A percentile compares a stretch with the other conserved stretches of the same genome.
phyloP scores from a whole-genome alignment of 1,140 invertebrate genomes.

The Probaryconus sp. region DNA sequence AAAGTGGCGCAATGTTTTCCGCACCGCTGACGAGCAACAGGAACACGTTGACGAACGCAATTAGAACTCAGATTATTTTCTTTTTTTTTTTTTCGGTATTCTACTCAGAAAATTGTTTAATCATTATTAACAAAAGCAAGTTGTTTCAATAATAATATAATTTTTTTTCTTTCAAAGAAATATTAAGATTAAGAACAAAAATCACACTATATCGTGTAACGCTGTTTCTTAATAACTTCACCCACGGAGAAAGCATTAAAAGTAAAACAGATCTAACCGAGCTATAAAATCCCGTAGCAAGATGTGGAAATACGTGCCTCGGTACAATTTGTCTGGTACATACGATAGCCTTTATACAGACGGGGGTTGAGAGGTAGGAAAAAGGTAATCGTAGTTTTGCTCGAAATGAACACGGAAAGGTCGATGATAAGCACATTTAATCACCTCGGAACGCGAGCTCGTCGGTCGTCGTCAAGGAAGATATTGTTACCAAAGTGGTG shows the following conservation, averaged over 20 bases:
- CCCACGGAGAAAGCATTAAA: too few species aligned
- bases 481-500: conserved; percentile 37
- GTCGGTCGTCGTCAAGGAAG: conserved; percentile 13
- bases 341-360: conserved; percentile 36
- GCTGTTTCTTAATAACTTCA: too few species aligned
- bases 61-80: conserved; percentile 22
- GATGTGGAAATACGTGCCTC: conserved; percentile 31
- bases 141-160: too few species aligned
- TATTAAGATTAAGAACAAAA: too few species aligned
- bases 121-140: too few species aligned
- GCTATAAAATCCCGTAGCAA: conserved; percentile 13
- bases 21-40: conserved; percentile 41
- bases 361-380: conserved; percentile 36
- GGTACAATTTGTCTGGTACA: conserved; percentile 46
- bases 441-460: conserved; percentile 30
- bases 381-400: conserved; percentile 35
- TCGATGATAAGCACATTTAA: conserved; percentile 54
- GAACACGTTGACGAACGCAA: conserved; percentile 43
- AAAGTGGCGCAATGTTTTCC: conserved; percentile 33
- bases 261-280: too few species aligned
- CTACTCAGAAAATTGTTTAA: too few species aligned
- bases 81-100: too few species aligned
- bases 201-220: too few species aligned
- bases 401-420: conserved; percentile 42
- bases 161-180: too few species aligned